Percentiles rank a stretch among this genome's conserved stretches.
These are phyloP conservation scores for Dryobotodes eremita DNA, from an alignment of 2,888 invertebrate genomes.

Conservation along the genomic window DNA sequence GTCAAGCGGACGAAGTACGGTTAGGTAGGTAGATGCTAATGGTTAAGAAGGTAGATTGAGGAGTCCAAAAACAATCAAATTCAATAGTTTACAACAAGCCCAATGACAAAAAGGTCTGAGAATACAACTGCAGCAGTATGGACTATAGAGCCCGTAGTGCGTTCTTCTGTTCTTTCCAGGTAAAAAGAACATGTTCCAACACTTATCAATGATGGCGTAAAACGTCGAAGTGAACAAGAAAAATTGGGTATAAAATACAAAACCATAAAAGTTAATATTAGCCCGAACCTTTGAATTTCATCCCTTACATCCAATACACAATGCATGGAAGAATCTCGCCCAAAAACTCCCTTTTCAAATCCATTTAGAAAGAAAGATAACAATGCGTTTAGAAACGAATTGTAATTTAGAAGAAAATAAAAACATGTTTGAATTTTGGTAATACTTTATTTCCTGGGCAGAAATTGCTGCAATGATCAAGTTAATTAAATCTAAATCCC, in stretches of 20 bases:
- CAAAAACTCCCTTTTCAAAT: background rate
- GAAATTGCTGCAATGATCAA: background rate
- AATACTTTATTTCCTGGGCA: conserved; percentile 1
- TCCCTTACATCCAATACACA: background rate
- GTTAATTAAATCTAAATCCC: background rate
- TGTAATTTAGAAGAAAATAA: conserved; percentile 7
- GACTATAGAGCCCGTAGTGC: background rate
- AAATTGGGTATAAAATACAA: background rate
- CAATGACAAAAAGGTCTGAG: background rate
- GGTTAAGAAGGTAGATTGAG: background rate
- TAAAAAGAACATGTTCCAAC: conserved; percentile 2
- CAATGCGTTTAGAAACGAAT: conserved; percentile 6
- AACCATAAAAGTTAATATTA: background rate
- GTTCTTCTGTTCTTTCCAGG: conserved; percentile 1
- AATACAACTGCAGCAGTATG: conserved; percentile 19
- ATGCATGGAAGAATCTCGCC: background rate
- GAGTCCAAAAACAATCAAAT: background rate
- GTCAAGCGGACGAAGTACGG: background rate
- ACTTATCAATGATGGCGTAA: background rate
- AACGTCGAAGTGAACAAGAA: background rate
- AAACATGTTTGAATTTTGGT: background rate
- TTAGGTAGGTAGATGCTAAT: background rate
- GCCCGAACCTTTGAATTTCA: background rate
- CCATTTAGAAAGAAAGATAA: background rate
- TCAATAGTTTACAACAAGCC: background rate